Evolutionary conservation across 2,797 vertebrate genomes (phyloP), one percentile per base, ranked within the genome.

Genomic region (Pseudomugil gertrudae): DNA sequence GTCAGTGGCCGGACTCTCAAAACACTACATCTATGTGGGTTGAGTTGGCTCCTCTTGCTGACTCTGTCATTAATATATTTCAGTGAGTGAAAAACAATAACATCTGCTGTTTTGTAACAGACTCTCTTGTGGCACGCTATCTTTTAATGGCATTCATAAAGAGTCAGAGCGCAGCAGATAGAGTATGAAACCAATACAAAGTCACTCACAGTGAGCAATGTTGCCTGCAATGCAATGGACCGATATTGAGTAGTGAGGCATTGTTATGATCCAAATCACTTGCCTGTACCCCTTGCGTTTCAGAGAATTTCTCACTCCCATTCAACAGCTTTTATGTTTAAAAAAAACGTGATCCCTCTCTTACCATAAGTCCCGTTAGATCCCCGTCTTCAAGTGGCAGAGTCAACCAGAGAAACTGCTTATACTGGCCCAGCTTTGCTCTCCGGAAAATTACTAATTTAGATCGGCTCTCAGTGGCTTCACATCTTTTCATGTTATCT

Each of bases 61-160:
- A 80, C 84, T 66, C 69, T 55, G 69, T 81, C 87, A 81, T 86
- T 90, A 88, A 87, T 90, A 83, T 66, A 76, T 83, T 87, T 87
- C 69, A 76, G 78, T 54, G 60, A 69, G 64, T 43, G 56, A 72
- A 72, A 84, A 83, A 86, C 66, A 69, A 62, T 21, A 80, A 75
- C 66, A 76, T 72, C 67, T 74, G 77, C 55, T 74, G 60, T 81
- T 81, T 83, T 61, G 43, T 60, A 40, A 69, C 3, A 19, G 27
- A 17, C 56, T 77, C 69, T 81, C 80, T 71, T 57, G 69, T 78
- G 71, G 53, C 66, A 59, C 35, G 24, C 58, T 47, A 66, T 63
- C 63, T 76, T 83, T 78, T 74, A 74, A 86, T 84, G 67, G 72
- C 48, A 50, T 84, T 85, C 78, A 72, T 84, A 79, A 89, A 88